phyloP scores from a whole-genome alignment of 2,888 invertebrate genomes.

The Eupithecia subfuscata region DNA sequence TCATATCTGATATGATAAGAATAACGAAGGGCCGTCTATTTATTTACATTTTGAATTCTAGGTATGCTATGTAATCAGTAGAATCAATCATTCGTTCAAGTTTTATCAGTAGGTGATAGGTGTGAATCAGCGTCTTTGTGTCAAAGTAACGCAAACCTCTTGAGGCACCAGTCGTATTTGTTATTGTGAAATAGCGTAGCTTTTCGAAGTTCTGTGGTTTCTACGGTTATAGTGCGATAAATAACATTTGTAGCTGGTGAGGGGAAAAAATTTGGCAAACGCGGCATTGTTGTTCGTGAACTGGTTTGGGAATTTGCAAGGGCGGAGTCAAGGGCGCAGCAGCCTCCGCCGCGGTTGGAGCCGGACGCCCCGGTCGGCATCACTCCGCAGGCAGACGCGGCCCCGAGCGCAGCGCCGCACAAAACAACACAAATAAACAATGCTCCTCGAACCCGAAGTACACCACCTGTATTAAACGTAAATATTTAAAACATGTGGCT shows the following conservation, averaged over 20 bases:
- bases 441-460: constrained; percentile 66
- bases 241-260: constrained; percentile 6
- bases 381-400: constrained; percentile 63
- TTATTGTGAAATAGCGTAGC: neutral
- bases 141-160: constrained; percentile 36
- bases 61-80: constrained; percentile 47
- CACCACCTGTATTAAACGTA: constrained; percentile 68
- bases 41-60: constrained; percentile 56
- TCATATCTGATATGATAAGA: constrained; percentile 11
- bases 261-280: constrained; percentile 14
- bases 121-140: constrained; percentile 66
- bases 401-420: constrained; percentile 61
- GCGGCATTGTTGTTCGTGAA: constrained; percentile 23
- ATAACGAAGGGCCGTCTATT: constrained; percentile 33
- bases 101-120: constrained; percentile 63
- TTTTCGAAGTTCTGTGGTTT: neutral
- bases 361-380: constrained; percentile 38
- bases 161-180: constrained; percentile 12
- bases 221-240: neutral
- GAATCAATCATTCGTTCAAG: constrained; percentile 59
- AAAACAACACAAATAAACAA: constrained; percentile 61
- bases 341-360: constrained; percentile 60
- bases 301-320: constrained; percentile 32
- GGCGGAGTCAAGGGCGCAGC: constrained; percentile 68
- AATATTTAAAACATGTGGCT: constrained; percentile 62